Evolutionary conservation across 53 echinoderm and acorn worm species (phyloP), one percentile per base, ranked within the genome.

Genomic region (Paelopatides confundens): DNA sequence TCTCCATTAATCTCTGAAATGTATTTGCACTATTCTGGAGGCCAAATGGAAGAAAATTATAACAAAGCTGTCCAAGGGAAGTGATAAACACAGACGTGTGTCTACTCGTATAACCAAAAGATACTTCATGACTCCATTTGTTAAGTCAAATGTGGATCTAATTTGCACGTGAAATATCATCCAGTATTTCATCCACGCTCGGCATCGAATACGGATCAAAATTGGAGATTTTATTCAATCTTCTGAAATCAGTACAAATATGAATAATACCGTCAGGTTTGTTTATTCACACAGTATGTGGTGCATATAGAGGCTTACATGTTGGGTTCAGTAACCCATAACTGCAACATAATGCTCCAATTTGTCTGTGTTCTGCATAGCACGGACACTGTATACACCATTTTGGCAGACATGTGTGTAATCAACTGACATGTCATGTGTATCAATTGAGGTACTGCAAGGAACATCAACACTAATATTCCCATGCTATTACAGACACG

Each of bases 121-220:
- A 31, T 21, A 70, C 37, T 18, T 70, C 5, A 5, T 30, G 18
- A 24, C 9, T 30, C 70, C 70, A 6, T 70, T 70, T 24, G 33
- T 30, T 35, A 70, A 70, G 37, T 70, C 70, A 28, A 70, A 18
- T 5, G 33, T 10, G 9, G 70, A 34, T 89, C 12, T 93, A 89
- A 15, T 86, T 31, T 69, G 31, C 66, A 65, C 2, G 11, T 17
- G 37, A 70, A 29, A 70, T 34, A 70, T 65, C 24, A 68, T 88
- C 92, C 29, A 88, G 34, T 47, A 88, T 88, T 4, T 92, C 88
- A 53, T 85, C 78, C 36, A 92, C 52, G 9, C 64, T 35, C 7
- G 92, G 88, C 18, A 91, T 39, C 2, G 92, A 78, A 24, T 86
- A 92, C 18, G 86, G 64, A 63, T 89, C 81, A 63, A 63, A 69